These are phyloP conservation scores for Rhopilema esculentum DNA, from an alignment of 30 jellyfish, hydroid and myxozoan species.

Conservation along the genomic window DNA sequence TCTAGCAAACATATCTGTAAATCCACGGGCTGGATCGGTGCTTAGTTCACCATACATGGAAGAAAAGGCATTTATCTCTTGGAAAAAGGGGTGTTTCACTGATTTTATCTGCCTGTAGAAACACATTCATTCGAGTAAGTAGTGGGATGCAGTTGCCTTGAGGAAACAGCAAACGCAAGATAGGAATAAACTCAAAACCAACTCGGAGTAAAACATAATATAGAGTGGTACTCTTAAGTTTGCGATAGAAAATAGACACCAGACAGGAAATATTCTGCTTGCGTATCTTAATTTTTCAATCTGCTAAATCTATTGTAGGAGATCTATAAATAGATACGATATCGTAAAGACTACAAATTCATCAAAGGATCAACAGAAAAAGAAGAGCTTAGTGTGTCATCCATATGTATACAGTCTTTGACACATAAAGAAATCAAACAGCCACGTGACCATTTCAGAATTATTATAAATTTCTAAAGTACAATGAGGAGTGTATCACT, in stretches of 20 bases:
- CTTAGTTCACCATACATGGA: slow-evolving; percentile 1
- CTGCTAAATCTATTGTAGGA: background rate
- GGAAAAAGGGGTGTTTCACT: slow-evolving; percentile 5
- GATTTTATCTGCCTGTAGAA: background rate
- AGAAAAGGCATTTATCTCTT: slow-evolving; percentile 18
- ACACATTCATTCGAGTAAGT: background rate
- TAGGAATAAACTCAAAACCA: background rate
- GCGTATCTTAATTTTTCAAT: background rate
- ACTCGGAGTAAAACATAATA: background rate
- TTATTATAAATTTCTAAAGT: background rate
- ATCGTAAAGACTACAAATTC: background rate
- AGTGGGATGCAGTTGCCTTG: too few relatives aligned
- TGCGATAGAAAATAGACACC: background rate
- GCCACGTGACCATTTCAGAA: background rate
- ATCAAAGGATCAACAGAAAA: background rate
- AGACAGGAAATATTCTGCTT: background rate
- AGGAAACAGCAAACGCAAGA: background rate
- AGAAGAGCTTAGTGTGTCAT: background rate
- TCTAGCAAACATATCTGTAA: background rate
- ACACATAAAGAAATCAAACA: background rate
- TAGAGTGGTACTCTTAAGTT: background rate
- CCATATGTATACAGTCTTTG: background rate
- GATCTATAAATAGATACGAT: background rate
- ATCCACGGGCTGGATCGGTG: background rate
- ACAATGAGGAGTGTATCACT: background rate